phyloP scores from a whole-genome alignment of 2,113 vertebrate genomes.

The Halichoerus grypus region DNA sequence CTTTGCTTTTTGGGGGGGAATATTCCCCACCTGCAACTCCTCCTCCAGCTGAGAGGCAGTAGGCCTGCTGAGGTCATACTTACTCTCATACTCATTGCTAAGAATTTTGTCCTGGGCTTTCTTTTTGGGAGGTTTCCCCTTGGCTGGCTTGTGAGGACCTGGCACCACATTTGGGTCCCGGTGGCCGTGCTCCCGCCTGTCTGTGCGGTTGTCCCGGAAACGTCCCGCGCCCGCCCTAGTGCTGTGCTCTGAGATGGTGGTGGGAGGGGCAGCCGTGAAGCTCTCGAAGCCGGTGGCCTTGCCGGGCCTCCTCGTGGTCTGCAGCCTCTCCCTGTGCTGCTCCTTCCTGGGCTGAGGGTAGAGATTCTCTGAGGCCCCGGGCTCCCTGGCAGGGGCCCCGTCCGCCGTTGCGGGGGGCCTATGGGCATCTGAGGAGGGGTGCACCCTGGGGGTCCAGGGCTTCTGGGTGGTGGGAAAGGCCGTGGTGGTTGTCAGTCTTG shows the following conservation, averaged over 20 bases:
- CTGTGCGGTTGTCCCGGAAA: constrained; percentile 92
- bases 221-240: constrained; percentile 82
- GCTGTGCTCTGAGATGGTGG: constrained; percentile 80
- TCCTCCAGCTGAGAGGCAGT: constrained; percentile 88
- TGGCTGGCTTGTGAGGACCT: constrained; percentile 88
- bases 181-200: constrained; percentile 88
- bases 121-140: constrained; percentile 90
- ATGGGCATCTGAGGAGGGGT: constrained; percentile 81
- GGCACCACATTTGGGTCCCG: constrained; percentile 85
- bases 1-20: constrained; percentile 89
- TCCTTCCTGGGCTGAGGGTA: constrained; percentile 85
- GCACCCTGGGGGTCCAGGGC: constrained; percentile 85
- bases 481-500: constrained; percentile 82
- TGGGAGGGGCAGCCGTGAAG: constrained; percentile 80
- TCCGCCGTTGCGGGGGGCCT: constrained; percentile 79
- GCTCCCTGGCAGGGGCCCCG: constrained; percentile 73
- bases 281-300: constrained; percentile 82
- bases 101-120: constrained; percentile 91
- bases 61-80: constrained; percentile 87
- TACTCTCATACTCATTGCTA: constrained; percentile 94
- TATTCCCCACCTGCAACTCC: constrained; percentile 81
- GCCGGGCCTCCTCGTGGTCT: constrained; percentile 80
- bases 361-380: constrained; percentile 86
- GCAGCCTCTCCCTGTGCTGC: constrained; percentile 88
- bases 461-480: constrained; percentile 84